Conservation (phyloP, 2,113 vertebrate genomes). For the Oncorhynchus clarkii region DNA sequence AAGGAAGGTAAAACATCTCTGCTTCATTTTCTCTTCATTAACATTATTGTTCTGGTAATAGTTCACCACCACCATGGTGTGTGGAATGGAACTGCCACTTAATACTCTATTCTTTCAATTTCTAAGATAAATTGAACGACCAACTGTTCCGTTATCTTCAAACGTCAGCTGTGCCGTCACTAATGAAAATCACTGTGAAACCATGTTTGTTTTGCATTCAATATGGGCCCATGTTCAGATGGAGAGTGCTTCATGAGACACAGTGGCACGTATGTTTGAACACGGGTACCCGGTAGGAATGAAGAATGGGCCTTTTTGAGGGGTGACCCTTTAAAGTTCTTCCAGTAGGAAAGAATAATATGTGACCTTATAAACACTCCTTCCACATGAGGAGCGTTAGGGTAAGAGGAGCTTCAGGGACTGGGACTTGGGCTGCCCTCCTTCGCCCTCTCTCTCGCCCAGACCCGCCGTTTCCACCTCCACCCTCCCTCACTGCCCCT, state of each 20-base stretch:
- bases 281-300: constrained; percentile 46
- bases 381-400: constrained; percentile 31
- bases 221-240: constrained; percentile 3
- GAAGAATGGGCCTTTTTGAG: constrained; percentile 52
- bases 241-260: constrained; percentile 2
- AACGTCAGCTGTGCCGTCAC: constrained; percentile 9
- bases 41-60: neutral
- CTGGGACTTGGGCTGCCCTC: neutral
- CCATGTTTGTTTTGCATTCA: constrained; percentile 31
- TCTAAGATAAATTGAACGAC: constrained; percentile 5
- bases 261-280: constrained; percentile 33
- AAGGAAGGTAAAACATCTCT: neutral
- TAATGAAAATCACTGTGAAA: constrained; percentile 18
- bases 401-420: constrained; percentile 24
- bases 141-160: constrained; percentile 3
- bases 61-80: neutral
- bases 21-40: neutral
- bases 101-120: constrained; percentile 5
- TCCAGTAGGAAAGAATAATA: constrained; percentile 50
- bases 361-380: constrained; percentile 32
- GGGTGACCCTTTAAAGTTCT: constrained; percentile 34
- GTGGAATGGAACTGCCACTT: neutral
- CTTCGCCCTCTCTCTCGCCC: constrained; percentile 16
- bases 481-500: constrained; percentile 1
- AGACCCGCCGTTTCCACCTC: constrained; percentile 25